Percentiles rank a stretch among this genome's conserved stretches.
phyloP scores from a whole-genome alignment of 2,797 vertebrate species.

The Benthosema pterotum region DNA sequence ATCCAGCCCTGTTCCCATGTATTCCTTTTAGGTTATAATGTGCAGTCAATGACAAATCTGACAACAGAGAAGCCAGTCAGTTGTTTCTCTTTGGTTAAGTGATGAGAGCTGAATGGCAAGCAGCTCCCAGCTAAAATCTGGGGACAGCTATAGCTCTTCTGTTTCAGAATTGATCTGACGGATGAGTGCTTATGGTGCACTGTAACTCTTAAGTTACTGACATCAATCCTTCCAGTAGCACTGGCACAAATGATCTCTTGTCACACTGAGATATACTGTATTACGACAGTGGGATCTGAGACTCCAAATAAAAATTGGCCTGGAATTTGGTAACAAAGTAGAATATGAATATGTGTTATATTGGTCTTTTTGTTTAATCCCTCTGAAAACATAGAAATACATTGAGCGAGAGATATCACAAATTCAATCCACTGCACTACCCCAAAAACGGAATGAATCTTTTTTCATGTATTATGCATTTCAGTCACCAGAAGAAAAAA shows the following conservation, averaged over 20 bases:
- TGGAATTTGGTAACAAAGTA: constrained; percentile 44
- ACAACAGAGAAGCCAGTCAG: not conserved
- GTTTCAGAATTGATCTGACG: constrained; percentile 40
- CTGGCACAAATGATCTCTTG: constrained; percentile 49
- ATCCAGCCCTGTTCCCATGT: too few relatives aligned
- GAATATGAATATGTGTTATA: constrained; percentile 57
- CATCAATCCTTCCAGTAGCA: constrained; percentile 38
- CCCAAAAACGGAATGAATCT: constrained; percentile 35
- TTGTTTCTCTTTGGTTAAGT: not conserved
- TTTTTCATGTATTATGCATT: constrained; percentile 39
- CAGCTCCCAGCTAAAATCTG: not conserved
- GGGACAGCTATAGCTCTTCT: too few relatives aligned
- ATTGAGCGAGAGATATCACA: constrained; percentile 39
- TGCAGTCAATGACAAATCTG: too few relatives aligned
- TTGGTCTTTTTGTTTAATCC: constrained; percentile 42
- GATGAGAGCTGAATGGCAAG: not conserved
- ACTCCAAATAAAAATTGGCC: constrained; percentile 36
- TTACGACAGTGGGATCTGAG: constrained; percentile 16
- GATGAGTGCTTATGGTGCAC: constrained; percentile 54
- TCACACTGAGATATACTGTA: constrained; percentile 32
- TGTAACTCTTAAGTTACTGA: constrained; percentile 43
- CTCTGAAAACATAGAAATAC: constrained; percentile 33
- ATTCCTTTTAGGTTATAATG: too few relatives aligned
- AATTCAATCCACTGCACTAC: constrained; percentile 34
- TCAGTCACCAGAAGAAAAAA: constrained; percentile 39